A percentile compares a stretch with the other conserved stretches of the same genome.
phyloP scores from a whole-genome alignment of 2,113 vertebrate genomes.

The Centrocercus urophasianus region DNA sequence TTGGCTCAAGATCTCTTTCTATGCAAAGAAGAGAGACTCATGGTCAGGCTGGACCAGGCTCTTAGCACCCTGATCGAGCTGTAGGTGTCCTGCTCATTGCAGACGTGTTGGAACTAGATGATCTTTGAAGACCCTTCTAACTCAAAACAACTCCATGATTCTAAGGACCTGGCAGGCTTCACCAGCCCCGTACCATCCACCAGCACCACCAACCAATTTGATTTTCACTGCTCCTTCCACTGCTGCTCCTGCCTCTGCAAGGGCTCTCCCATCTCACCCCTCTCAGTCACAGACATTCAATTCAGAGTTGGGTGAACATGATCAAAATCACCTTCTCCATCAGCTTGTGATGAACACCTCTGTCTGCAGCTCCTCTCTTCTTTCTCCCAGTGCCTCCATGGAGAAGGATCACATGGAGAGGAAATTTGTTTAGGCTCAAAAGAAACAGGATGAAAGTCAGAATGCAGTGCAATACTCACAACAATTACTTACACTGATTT shows the following conservation, averaged over 20 bases:
- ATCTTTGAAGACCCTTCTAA: too few relatives aligned
- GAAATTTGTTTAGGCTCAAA: background rate
- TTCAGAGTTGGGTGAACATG: background rate
- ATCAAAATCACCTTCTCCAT: background rate
- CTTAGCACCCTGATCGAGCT: too few relatives aligned
- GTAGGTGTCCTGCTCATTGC: too few relatives aligned
- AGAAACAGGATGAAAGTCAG: background rate
- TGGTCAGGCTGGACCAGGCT: too few relatives aligned
- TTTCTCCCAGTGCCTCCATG: background rate
- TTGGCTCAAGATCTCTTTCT: background rate
- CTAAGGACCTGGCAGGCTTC: background rate
- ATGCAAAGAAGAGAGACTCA: background rate
- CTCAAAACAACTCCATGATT: too few relatives aligned
- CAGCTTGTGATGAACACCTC: background rate
- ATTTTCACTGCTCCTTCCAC: background rate
- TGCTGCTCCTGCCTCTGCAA: rapidly evolving
- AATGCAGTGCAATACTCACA: background rate
- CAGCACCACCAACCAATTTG: background rate
- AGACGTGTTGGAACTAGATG: too few relatives aligned
- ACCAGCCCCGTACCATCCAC: background rate
- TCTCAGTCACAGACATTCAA: background rate
- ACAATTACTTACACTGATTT: background rate
- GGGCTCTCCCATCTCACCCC: background rate
- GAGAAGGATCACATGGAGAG: background rate
- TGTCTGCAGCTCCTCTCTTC: background rate